Percentiles rank a stretch among this genome's conserved stretches.
These are phyloP conservation scores for Aphyosemion australe DNA, from an alignment of 2,113 vertebrate genomes.

Conservation along the genomic window DNA sequence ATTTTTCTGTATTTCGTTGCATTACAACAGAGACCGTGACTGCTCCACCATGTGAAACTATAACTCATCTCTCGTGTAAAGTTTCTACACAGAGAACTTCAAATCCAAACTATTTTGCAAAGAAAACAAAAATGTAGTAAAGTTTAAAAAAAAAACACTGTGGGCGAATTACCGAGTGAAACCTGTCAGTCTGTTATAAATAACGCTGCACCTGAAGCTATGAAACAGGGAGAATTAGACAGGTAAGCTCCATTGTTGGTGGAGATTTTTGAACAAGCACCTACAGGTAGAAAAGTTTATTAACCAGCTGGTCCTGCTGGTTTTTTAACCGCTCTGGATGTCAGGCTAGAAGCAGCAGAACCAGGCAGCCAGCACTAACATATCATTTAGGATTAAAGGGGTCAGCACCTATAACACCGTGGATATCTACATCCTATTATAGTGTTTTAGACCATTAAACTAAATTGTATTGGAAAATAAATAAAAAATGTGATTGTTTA, in stretches of 20 bases:
- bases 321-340: conserved; percentile 17
- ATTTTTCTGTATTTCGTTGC: conserved; percentile 17
- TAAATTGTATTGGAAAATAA: too few relatives aligned
- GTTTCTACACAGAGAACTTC: too few relatives aligned
- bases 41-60: neutral
- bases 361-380: neutral
- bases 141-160: neutral
- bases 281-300: neutral
- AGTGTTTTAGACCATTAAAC: too few relatives aligned
- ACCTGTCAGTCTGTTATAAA: neutral
- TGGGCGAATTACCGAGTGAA: neutral
- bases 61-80: too few relatives aligned
- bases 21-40: conserved; percentile 17
- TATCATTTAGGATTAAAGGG: neutral
- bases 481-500: too few relatives aligned
- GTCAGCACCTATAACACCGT: too few relatives aligned
- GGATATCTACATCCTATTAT: too few relatives aligned
- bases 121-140: neutral
- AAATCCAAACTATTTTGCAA: too few relatives aligned
- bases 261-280: neutral
- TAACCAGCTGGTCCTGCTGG: conserved; percentile 26
- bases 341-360: conserved; percentile 1
- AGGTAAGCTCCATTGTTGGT: conserved; percentile 4
- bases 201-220: conserved; percentile 7
- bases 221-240: neutral